Base-by-base conservation (phyloP, 2,113 vertebrate genomes). In the Oreotrochilus melanogaster region DNA sequence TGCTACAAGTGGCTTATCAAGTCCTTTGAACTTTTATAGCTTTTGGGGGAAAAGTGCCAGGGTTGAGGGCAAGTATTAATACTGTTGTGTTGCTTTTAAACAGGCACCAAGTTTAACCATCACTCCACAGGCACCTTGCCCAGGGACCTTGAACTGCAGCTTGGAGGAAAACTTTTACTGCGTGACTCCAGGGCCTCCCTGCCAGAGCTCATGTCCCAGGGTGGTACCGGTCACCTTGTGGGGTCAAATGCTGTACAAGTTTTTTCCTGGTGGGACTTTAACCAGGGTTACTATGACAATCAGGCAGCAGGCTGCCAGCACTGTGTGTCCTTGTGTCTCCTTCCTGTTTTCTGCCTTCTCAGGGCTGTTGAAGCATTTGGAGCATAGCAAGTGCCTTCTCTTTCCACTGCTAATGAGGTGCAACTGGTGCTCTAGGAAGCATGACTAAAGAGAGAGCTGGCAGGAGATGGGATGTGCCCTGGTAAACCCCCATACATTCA, bases 261-360 rank as follows among this genome's bases (percentile, higher is more conserved):
- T 0, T 89, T 96, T 89, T 89, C 39, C 73, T 94, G 53, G 88
- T 94, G 75, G 79, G 69, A 94, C 69, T 92, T 95, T 93, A 95
- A 92, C 95, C 48, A 71, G 88, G 25, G 88, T 92, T 93, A 31
- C 83, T 47, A 13, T 58, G 72, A 27, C 60, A 39, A 58, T 78
- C 50, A 11, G 67, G 17, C 82, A 70, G 60, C 60, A 78, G 86
- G 35, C 75, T 88, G 78, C 72, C 72, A 74, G 56, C 78, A 45
- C 61, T 3, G 0, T 2, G 0, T 0, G 72, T 48, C 72, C 83
- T 90, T 71, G 27, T 2, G 2, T 19, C 53, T 67, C 72, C 86
- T 94, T 74, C 47, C 70, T 42, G 53, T 18, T 67, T 84, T 58
- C 69, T 70, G 47, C 67, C 61, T 28, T 45, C 51, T 74, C 47